These are phyloP conservation scores for Scotopteryx bipunctaria DNA, from an alignment of 2,888 invertebrate genomes.

Conservation along the genomic window DNA sequence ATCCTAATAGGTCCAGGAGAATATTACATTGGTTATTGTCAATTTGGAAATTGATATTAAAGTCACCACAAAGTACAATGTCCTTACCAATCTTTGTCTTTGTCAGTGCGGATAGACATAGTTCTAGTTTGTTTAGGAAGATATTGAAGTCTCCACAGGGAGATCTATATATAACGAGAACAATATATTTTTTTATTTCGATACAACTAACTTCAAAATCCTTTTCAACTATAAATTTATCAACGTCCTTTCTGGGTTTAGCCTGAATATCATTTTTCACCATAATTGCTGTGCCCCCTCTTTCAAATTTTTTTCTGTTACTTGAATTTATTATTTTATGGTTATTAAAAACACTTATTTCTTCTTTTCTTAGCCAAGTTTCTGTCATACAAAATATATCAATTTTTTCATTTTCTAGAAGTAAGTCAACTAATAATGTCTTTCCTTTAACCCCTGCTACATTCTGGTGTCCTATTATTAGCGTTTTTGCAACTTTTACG, in stretches of 20 bases:
- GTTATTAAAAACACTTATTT: neutral
- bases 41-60: too few relatives aligned
- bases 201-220: slow-evolving; percentile 2
- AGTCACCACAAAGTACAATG: slow-evolving; percentile 3
- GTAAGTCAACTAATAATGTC: neutral
- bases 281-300: slow-evolving; percentile 1
- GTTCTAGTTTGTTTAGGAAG: neutral
- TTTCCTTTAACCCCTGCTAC: neutral
- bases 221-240: neutral
- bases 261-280: neutral
- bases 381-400: neutral
- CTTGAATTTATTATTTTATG: neutral
- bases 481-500: too few relatives aligned
- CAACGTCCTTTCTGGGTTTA: neutral
- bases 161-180: neutral
- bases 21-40: neutral
- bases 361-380: neutral
- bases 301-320: neutral
- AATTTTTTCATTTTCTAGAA: neutral
- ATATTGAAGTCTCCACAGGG: neutral
- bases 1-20: neutral
- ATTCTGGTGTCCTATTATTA: neutral
- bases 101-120: neutral
- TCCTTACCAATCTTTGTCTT: neutral
- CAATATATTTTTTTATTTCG: neutral